These are phyloP conservation scores for Laspeyria flexula DNA, from an alignment of 2,888 invertebrate genomes.

Conservation along the genomic window DNA sequence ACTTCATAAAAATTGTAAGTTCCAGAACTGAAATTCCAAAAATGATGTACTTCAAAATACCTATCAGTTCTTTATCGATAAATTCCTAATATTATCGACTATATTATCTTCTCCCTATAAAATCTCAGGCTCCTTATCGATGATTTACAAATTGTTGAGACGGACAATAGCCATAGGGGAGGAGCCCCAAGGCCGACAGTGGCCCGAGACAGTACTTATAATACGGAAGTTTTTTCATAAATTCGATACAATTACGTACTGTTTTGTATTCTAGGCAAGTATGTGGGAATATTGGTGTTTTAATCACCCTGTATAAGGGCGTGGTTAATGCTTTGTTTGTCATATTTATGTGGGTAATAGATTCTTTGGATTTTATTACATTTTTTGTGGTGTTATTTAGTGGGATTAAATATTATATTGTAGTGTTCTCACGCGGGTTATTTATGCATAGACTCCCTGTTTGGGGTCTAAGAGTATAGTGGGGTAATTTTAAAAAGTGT, in stretches of 20 bases:
- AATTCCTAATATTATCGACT: conserved; percentile 6
- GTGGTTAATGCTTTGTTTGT: conserved; percentile 36
- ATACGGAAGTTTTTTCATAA: conserved; percentile 42
- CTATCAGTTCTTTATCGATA: no score
- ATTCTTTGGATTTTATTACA: conserved; percentile 2
- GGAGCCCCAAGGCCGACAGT: conserved; percentile 45
- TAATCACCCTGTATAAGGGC: conserved; percentile 37
- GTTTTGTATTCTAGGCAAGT: conserved; percentile 29
- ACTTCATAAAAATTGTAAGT: no score
- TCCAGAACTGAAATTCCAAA: no score
- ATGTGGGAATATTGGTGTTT: conserved; percentile 40
- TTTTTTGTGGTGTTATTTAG: conserved; percentile 5
- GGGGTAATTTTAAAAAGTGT: no score
- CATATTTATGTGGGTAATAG: conserved; percentile 39
- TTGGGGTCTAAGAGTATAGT: no score
- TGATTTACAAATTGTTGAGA: conserved; percentile 67
- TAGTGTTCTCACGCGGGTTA: neutral
- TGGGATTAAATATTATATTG: neutral
- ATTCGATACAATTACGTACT: conserved; percentile 36
- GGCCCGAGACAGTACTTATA: conserved; percentile 21
- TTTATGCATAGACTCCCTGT: no score
- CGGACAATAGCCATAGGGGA: conserved; percentile 66
- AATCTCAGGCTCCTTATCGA: conserved; percentile 59
- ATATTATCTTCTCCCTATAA: conserved; percentile 44
- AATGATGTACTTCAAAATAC: no score